phyloP scores from a whole-genome alignment of 2,888 invertebrate genomes.

The Cephalotes varians region DNA sequence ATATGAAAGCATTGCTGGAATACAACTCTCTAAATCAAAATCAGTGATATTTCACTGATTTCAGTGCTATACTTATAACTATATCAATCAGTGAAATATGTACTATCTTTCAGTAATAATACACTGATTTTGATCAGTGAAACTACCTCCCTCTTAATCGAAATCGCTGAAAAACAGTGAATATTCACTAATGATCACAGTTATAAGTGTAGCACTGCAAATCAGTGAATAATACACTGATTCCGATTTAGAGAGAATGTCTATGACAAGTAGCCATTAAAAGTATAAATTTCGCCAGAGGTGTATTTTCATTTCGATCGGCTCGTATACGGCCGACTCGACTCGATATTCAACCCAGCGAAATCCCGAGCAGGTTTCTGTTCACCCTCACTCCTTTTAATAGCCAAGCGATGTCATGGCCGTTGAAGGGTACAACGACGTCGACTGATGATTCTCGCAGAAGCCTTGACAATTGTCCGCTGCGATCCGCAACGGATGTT shows the following conservation, averaged over 20 bases:
- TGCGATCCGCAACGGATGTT: background rate
- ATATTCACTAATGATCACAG: no score
- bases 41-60: no score
- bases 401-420: slow-evolving; percentile 1
- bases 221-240: no score
- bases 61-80: no score
- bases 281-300: slow-evolving; percentile 32
- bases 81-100: no score
- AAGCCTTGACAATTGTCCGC: background rate
- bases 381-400: background rate
- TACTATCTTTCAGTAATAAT: no score
- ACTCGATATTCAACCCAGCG: slow-evolving; percentile 35
- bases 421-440: background rate
- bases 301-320: slow-evolving; percentile 38
- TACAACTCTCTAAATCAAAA: no score
- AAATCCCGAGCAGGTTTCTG: slow-evolving; percentile 27
- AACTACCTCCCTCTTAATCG: no score
- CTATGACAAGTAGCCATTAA: slow-evolving; percentile 25
- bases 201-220: no score
- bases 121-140: no score
- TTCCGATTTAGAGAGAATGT: no score
- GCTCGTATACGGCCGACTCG: background rate
- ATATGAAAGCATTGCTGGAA: slow-evolving; percentile 13
- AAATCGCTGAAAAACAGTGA: no score
- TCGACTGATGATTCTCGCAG: background rate